phyloP scores from a whole-genome alignment of 37 sponge, comb jelly and placozoan genomes.

The Tethya wilhelma region DNA sequence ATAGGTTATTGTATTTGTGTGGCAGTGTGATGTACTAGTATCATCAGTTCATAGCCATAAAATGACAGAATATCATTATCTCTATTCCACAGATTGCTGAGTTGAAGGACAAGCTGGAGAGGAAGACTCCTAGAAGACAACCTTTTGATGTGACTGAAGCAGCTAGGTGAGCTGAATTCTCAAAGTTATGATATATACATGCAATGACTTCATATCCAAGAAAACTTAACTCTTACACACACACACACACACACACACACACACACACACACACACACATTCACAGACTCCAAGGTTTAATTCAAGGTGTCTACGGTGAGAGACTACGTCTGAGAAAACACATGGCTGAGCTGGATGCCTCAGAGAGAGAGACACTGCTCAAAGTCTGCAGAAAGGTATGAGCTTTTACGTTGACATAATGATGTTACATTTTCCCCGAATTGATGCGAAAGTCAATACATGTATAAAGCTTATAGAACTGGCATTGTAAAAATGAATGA shows the following conservation, averaged over 20 bases:
- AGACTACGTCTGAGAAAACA: constrained; percentile 43
- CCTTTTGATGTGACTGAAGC: constrained; percentile 46
- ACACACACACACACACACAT: no score
- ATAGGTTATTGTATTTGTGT: no score
- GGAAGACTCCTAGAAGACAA: constrained; percentile 6
- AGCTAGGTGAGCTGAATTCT: constrained; percentile 6
- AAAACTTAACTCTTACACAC: no score
- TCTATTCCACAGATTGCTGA: constrained; percentile 56
- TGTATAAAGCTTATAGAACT: no score
- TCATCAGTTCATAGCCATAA: no score
- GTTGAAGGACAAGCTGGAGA: constrained; percentile 61
- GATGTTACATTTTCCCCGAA: no score
- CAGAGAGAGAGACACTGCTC: constrained; percentile 65
- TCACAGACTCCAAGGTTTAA: constrained; percentile 33
- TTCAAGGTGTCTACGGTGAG: constrained; percentile 47
- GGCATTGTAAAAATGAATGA: no score
- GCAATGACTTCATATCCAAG: neutral
- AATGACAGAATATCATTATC: neutral
- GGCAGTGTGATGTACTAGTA: no score
- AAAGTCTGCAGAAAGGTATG: constrained; percentile 58
- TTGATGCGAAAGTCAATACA: no score
- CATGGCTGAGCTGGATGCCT: constrained; percentile 65
- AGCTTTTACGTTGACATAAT: neutral
- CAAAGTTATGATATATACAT: neutral
- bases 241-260: no score